Base-by-base conservation (phyloP, 2,797 vertebrate species). In the Brachymystax lenok region DNA sequence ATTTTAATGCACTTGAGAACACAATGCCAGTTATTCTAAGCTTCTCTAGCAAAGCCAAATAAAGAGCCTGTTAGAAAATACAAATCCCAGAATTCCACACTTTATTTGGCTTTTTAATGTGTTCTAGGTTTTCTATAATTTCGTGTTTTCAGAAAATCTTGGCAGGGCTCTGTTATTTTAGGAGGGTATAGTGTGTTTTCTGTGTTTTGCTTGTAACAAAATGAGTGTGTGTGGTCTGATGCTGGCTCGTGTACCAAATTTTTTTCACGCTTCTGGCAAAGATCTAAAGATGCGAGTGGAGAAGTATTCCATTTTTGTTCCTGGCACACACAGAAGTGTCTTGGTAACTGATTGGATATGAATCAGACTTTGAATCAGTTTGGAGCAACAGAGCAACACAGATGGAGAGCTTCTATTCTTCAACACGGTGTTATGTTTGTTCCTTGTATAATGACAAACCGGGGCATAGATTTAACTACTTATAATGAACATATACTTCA, bases 341-440 rank as follows among this genome's bases (percentile, higher is more conserved):
- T 74, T 69, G 78, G 73, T 85, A 88, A 87, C 86, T 82, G 80
- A 91, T 84, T 88, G 87, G 85, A 87, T 89, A 77, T 87, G 40
- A 46, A 46, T 46, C 40, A 46, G 40, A 46, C 40, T 46, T 46
- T 46, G 91, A 91, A 90, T 86, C 88, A 87, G 83, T 82, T 80
- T 84, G 83, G 81, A 88, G 24, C 85, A 79, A 85, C 69, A 51
- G 77, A 81, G 80, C 54, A 50, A 89, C 90, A 87, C 86, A 88
- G 85, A 91, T 89, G 85, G 85, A 86, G 81, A 72, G 28, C n/a
- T 33, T 51, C 87, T 82, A 74, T 3, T 66, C 79, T 81, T 76
- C 67, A 82, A 78, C 80, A 79, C 74, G 77, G 86, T 35, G 33
- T 35, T 7, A 35, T 35, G 33, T 35, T 35, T 35, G 33, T 35